Evolutionary conservation across 1,140 invertebrate genomes (phyloP).

Genomic region (Pogonognathellus flavescens): DNA sequence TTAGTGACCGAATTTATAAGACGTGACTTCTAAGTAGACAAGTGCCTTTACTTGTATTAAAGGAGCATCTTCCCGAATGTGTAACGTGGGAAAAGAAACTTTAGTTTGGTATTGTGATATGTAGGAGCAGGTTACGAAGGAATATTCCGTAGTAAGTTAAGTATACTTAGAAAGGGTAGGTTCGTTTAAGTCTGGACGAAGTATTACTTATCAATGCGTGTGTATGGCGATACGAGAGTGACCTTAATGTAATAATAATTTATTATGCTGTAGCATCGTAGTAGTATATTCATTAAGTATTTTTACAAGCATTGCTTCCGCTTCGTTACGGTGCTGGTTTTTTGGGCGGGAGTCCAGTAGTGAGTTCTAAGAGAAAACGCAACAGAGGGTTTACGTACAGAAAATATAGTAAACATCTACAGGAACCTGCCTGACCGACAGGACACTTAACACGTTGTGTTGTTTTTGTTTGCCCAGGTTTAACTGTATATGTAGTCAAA

Average conservation of each 20-base stretch:
- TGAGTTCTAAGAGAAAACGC: neutral
- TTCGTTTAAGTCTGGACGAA: no score
- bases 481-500: no score
- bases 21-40: no score
- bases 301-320: conserved; percentile 41
- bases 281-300: conserved; percentile 21
- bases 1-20: no score
- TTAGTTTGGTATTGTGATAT: neutral
- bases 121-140: no score
- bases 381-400: conserved; percentile 13
- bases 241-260: conserved; percentile 15
- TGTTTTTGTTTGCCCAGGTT: no score
- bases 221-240: neutral
- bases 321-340: neutral
- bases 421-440: conserved; percentile 1
- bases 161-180: neutral
- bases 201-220: neutral
- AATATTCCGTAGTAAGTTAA: neutral
- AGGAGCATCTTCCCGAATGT: neutral
- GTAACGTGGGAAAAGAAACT: conserved; percentile 39
- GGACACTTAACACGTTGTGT: neutral
- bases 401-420: neutral
- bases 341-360: conserved; percentile 23
- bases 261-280: neutral
- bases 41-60: no score